phyloP scores from a whole-genome alignment of 2,888 invertebrate genomes.

The Harpalus rufipes region DNA sequence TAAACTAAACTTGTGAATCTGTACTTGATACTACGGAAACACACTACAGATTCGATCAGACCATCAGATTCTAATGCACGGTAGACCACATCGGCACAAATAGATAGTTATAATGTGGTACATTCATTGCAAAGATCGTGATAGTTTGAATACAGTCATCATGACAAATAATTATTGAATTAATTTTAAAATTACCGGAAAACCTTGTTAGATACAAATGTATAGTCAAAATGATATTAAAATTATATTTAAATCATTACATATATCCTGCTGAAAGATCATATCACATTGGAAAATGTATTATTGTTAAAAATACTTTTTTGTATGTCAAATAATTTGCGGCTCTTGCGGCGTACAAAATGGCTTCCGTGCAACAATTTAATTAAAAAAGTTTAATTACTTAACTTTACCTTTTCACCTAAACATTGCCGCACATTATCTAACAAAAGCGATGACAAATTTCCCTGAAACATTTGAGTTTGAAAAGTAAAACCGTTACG shows the following conservation, averaged over 20 bases:
- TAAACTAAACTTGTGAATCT: too few species aligned
- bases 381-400: conserved; percentile 51
- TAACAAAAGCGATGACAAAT: conserved; percentile 49
- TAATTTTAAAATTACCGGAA: conserved; percentile 36
- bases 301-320: conserved; percentile 9
- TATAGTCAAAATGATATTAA: neutral
- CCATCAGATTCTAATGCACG: too few species aligned
- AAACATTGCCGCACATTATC: conserved; percentile 15
- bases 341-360: neutral
- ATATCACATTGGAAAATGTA: conserved; percentile 14
- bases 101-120: neutral
- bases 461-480: conserved; percentile 22
- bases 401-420: conserved; percentile 32
- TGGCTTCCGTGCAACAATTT: conserved; percentile 16
- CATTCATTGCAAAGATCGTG: neutral
- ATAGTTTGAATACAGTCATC: neutral
- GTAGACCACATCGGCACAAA: too few species aligned
- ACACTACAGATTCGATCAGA: too few species aligned
- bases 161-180: conserved; percentile 1
- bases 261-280: conserved; percentile 11
- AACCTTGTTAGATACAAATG: neutral
- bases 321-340: conserved; percentile 2
- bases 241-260: neutral
- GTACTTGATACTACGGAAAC: too few species aligned
- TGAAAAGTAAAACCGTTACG: conserved; percentile 40